A percentile compares a stretch with the other conserved stretches of the same genome.
These are phyloP conservation scores for Aporophyla lueneburgensis DNA, from an alignment of 2,888 invertebrate species.

Conservation along the genomic window DNA sequence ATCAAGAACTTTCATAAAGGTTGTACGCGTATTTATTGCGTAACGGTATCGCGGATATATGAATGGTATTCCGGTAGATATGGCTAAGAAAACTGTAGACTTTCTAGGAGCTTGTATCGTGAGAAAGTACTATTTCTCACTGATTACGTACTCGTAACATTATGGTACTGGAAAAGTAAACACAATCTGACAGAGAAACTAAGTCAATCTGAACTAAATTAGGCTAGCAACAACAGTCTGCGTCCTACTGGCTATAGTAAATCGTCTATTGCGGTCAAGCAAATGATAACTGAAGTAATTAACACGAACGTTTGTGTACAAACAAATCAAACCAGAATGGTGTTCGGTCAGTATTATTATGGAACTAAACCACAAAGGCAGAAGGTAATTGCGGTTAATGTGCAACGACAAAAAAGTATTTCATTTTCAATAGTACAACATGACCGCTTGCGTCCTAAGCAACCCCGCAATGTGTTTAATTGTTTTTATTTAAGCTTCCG, in stretches of 20 bases:
- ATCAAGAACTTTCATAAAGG: not conserved
- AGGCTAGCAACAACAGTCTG: not conserved
- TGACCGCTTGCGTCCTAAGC: not conserved
- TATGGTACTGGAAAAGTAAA: not conserved
- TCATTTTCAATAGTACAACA: slow-evolving; percentile 1
- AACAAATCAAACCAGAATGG: slow-evolving; percentile 3
- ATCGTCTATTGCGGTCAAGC: not conserved
- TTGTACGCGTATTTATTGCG: not conserved
- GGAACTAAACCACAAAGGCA: not conserved
- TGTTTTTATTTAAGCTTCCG: not conserved
- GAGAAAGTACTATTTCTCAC: not conserved
- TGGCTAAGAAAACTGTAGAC: not conserved
- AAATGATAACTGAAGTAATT: slow-evolving; percentile 25
- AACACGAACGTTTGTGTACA: not conserved
- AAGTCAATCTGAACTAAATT: not conserved
- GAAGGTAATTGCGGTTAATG: not conserved
- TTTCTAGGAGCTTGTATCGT: not conserved
- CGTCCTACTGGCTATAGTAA: slow-evolving; percentile 11
- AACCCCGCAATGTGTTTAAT: not conserved
- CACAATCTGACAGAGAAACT: not conserved
- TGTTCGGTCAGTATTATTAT: slow-evolving; percentile 8
- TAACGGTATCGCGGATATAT: not conserved
- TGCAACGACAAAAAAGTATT: not conserved
- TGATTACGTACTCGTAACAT: not conserved
- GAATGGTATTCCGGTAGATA: not conserved